Evolutionary conservation across 1,140 invertebrate genomes (phyloP).

Genomic region (Limonius californicus): DNA sequence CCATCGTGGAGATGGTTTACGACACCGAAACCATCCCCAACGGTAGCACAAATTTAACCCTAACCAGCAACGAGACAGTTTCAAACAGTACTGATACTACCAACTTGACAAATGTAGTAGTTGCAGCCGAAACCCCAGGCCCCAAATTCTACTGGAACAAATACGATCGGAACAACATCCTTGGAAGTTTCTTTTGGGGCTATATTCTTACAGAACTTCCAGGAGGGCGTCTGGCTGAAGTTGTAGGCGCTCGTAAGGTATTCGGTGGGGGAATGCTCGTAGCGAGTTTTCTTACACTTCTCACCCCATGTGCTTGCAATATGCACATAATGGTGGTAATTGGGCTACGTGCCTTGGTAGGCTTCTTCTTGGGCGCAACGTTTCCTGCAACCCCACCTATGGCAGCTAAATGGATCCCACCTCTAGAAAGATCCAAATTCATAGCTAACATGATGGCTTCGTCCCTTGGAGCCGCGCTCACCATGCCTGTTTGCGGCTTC

Average conservation of each 20-base stretch:
- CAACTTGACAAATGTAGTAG: slow-evolving; percentile 27
- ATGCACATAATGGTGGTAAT: slow-evolving; percentile 59
- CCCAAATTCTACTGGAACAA: slow-evolving; percentile 25
- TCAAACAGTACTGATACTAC: neutral
- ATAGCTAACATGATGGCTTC: slow-evolving; percentile 86
- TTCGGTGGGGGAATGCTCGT: slow-evolving; percentile 82
- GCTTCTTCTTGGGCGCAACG: slow-evolving; percentile 77
- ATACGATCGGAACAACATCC: slow-evolving; percentile 69
- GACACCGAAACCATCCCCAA: neutral
- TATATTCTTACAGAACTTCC: slow-evolving; percentile 85
- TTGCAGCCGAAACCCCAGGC: slow-evolving; percentile 17
- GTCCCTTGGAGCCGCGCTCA: slow-evolving; percentile 76
- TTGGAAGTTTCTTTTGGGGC: slow-evolving; percentile 88
- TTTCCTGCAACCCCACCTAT: slow-evolving; percentile 89
- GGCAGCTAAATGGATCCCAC: slow-evolving; percentile 87
- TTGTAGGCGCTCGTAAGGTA: slow-evolving; percentile 75
- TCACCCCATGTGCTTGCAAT: slow-evolving; percentile 73
- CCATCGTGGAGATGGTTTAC: slow-evolving; percentile 77
- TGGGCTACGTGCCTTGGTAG: slow-evolving; percentile 61
- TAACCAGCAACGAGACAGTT: neutral
- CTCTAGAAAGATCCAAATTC: slow-evolving; percentile 82
- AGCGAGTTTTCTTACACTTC: slow-evolving; percentile 74
- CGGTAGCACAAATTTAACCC: neutral
- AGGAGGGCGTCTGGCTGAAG: slow-evolving; percentile 78
- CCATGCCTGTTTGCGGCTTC: slow-evolving; percentile 76